Evolutionary conservation across 2,797 vertebrate genomes (phyloP), one percentile per base, ranked within the genome.

Genomic region (Takifugu rubripes): DNA sequence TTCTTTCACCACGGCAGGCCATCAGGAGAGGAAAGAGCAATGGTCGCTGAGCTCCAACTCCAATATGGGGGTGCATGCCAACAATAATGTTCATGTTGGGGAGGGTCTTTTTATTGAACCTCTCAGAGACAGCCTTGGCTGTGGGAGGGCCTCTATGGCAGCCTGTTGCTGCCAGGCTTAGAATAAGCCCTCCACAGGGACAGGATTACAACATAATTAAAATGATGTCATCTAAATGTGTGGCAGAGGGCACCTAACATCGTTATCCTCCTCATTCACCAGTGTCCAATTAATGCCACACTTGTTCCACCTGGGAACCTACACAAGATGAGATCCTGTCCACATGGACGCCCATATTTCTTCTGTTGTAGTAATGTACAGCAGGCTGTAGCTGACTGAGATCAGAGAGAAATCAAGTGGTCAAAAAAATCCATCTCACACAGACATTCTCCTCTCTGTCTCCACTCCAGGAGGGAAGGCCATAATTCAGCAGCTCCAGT

Each of bases 211-310:
- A 55, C 50, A 70, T 72, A 70, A 84, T 85, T 83, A 66, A 79
- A 77, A 77, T 84, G 68, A 80, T 81, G 74, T 81, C 77, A 78
- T 82, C 76, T 72, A 59, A 75, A 84, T 25, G 44, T 68, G 77
- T 73, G 64, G 58, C 29, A 0, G n/a, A 52, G 49, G 55, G 46
- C 57, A 25, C 42, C 66, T 61, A 50, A 74, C 56, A 49, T 33
- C 26, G 59, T 68, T 70, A 49, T 72, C 59, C 49, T 31, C 36
- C 45, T 29, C 46, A 48, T 59, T 71, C 52, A 52, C 56, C 44
- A 49, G 49, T 67, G 49, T 45, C 56, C 68, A 77, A 75, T 78
- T 71, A 75, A 68, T 44, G 29, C 64, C 57, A 66, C 56, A 49
- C 55, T 65, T 59, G 49, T 59, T 70, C 59, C 60, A 59, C 60